phyloP scores from a whole-genome alignment of 2,797 vertebrate species.

The Chromobotia macracanthus region DNA sequence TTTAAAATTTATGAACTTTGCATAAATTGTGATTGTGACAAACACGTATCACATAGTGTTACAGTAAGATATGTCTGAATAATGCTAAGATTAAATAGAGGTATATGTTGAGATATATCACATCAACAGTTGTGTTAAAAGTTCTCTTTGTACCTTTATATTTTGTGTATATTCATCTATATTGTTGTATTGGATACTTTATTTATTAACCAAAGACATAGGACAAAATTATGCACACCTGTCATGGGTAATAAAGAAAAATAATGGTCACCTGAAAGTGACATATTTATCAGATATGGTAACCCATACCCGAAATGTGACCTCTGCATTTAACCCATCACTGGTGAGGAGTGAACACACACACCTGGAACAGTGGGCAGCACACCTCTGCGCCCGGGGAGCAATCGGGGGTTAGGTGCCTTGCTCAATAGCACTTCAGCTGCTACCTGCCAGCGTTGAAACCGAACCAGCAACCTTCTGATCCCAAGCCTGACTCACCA shows the following conservation, averaged over 20 bases:
- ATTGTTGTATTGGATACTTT: slow-evolving; percentile 84
- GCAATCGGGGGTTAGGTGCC: too few species aligned
- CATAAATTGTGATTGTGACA: slow-evolving; percentile 89
- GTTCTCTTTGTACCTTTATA: slow-evolving; percentile 88
- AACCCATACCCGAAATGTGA: background rate
- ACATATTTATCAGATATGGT: too few species aligned
- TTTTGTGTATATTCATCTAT: slow-evolving; percentile 67
- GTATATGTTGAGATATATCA: slow-evolving; percentile 83
- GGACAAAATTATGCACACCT: slow-evolving; percentile 54
- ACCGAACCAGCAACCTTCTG: too few species aligned
- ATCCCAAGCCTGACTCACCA: too few species aligned
- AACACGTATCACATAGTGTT: slow-evolving; percentile 86
- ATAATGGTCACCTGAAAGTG: background rate
- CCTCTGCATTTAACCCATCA: background rate
- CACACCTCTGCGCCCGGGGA: too few species aligned
- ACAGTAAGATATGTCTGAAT: slow-evolving; percentile 79
- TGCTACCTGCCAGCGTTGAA: too few species aligned
- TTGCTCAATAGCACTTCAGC: too few species aligned
- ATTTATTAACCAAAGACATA: slow-evolving; percentile 92
- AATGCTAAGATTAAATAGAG: slow-evolving; percentile 65
- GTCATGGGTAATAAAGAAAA: slow-evolving; percentile 29
- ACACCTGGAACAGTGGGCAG: too few species aligned
- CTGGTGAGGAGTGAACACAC: too few species aligned
- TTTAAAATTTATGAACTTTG: slow-evolving; percentile 81
- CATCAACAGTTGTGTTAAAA: slow-evolving; percentile 84